Base-by-base conservation (phyloP, 2,888 invertebrate genomes). In the Slavum lentiscoides region DNA sequence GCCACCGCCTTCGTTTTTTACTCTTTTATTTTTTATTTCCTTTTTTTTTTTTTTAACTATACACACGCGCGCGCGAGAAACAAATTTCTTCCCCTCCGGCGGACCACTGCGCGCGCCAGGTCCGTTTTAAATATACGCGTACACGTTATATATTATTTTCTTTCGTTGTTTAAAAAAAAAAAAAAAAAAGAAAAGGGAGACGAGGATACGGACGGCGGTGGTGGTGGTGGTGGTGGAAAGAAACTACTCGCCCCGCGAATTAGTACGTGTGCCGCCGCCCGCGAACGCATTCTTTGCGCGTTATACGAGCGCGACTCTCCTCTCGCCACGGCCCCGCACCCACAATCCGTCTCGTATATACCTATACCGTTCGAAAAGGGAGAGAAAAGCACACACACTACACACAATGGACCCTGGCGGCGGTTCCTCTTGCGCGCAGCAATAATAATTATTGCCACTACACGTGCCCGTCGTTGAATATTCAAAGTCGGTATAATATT, bases 1-100 rank as follows among this genome's bases (percentile, higher is more conserved):
- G 74, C 74, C 80, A 76, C 76, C 81, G 82, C 82, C 82, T 30
- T 4, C 30, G 30, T 82, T 76, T 75, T 82, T 82, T 82, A 76
- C 68, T 82, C 76, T 82, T 72, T 64, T 74, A 43, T 58, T 62
- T 74, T 72, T 21, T 19, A n/a, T 53, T n/a, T n/a, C n/a, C 55
- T 67, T 43, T 7, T 61, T 62, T 53, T 69, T 30, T 67, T 49
- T 23, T 55, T 59, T 55, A 59, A 62, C 53, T 68, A 59, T n/a
- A 80, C 72, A 17, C 81, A 21, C 74, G 53, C 66, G 43, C 81
- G 81, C 30, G 15, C 49, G 53, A 61, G 70, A 70, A 70, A 74
- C 68, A 74, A 66, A 74, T 61, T 67, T 67, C 68, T 59, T 49
- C 30, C 53, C 74, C 66, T 67, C 61, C 53, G 23, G 17, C 23